Conservation (phyloP, 2,113 vertebrate genomes). For the Microcebus lehilahytsara region DNA sequence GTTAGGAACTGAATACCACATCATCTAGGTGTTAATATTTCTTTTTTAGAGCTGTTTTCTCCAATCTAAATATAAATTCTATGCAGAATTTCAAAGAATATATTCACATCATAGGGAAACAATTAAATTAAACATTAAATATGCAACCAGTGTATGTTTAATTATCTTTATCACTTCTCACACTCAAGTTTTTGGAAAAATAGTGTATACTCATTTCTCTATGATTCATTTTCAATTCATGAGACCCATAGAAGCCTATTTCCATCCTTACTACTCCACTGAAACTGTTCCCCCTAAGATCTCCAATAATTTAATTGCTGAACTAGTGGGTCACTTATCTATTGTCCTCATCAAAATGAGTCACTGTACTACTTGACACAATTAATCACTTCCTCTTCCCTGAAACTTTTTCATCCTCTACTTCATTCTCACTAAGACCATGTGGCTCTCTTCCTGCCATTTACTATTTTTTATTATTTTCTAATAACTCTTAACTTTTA, state of each 20-base stretch:
- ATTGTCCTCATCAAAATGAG: neutral
- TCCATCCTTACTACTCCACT: neutral
- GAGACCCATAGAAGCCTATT: neutral
- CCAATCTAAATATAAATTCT: constrained; percentile 32
- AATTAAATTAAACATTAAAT: constrained; percentile 1
- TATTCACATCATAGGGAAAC: constrained; percentile 29
- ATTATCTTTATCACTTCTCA: neutral
- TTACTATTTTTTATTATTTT: neutral
- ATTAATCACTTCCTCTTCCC: neutral
- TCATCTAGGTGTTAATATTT: constrained; percentile 47
- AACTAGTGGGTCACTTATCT: neutral
- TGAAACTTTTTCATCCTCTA: neutral
- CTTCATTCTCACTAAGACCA: neutral
- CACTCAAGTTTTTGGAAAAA: neutral
- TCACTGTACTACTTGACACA: neutral
- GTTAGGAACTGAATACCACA: constrained; percentile 33
- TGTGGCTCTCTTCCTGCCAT: neutral
- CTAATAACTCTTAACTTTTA: neutral
- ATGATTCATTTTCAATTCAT: neutral
- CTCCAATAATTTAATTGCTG: neutral
- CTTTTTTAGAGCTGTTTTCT: constrained; percentile 41
- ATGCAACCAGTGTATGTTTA: neutral
- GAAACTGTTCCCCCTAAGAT: neutral
- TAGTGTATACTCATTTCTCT: neutral
- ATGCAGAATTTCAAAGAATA: constrained; percentile 7